Conservation (phyloP, 2,888 invertebrate genomes). For the Thymelicus lineola region DNA sequence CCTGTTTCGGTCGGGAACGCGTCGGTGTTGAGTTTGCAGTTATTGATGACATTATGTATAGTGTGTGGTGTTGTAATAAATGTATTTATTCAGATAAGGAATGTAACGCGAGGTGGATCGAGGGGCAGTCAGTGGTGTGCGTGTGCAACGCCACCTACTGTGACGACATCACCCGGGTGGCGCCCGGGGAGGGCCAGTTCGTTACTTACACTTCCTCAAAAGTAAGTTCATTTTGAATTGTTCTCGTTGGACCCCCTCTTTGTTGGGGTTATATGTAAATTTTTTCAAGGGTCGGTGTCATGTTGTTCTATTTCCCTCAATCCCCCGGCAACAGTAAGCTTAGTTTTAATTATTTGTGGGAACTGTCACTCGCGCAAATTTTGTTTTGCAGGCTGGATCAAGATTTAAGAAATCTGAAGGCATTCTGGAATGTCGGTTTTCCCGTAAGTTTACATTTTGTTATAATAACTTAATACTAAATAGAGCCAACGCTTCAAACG, state of each 20-base stretch:
- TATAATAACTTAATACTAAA: neutral
- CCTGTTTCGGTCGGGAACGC: too few species aligned
- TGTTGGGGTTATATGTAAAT: too few species aligned
- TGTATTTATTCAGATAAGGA: conserved; percentile 3
- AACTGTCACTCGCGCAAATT: neutral
- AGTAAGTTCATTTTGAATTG: conserved; percentile 44
- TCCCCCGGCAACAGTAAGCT: neutral
- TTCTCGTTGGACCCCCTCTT: too few species aligned
- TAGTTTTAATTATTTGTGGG: neutral
- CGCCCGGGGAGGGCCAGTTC: conserved; percentile 62
- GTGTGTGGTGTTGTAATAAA: neutral
- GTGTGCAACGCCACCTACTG: conserved; percentile 75
- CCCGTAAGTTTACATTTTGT: neutral
- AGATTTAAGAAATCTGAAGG: conserved; percentile 61
- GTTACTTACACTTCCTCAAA: conserved; percentile 69
- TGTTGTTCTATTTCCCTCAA: conserved; percentile 9
- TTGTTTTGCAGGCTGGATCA: conserved; percentile 48
- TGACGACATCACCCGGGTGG: conserved; percentile 64
- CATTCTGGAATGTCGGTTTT: conserved; percentile 19
- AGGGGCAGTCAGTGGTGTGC: conserved; percentile 59
- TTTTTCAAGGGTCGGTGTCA: neutral
- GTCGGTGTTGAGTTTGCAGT: too few species aligned
- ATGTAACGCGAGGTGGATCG: conserved; percentile 9
- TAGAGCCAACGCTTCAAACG: too few species aligned
- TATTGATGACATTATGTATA: neutral